Base-by-base conservation (phyloP, 2,888 invertebrate species). In the Agrilus cyanescens region DNA sequence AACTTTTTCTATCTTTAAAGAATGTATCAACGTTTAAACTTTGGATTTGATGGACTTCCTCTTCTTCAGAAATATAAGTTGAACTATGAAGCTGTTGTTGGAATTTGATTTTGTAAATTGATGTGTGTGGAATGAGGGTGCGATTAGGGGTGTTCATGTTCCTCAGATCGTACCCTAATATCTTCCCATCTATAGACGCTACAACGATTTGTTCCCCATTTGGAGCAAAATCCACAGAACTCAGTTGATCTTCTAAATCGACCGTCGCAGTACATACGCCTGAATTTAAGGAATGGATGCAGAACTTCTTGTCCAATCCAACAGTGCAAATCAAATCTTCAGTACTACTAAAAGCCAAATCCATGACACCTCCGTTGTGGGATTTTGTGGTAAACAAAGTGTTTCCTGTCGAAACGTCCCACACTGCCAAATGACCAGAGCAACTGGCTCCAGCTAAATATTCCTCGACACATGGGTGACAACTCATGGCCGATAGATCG, bases 121-220 rank as follows among this genome's bases (percentile, higher is more conserved):
- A 6, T 4, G 37, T 47, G 31, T 47, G 34, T 38, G 46, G 51
- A 2, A 43, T 13, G 12, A 49, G 46, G 7, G 44, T 45, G 18
- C 46, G 43, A 12, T 42, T 14, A 10, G 51, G 49, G 13, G 32
- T 35, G 4, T 16, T 35, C 34, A 45, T 43, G 6, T 50, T 43
- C n/a, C 57, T 44, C 41, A 47, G 48, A 44, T 57, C 57, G 31
- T 56, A 49, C 36, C 47, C 47, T 8, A 51, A 47, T 15, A 57
- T 50, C 31, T 50, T 51, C n/a, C 57, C 57, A 32, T 44, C 45
- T 2, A 46, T 49, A 4, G 55, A 53, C 8, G 50, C 54, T 12
- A 54, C 52, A 14, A 53, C 55, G 15, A 56, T 44, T 32, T 53
- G 50, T 31, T 49, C 46, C 1, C 51, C 50, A n/a, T 40, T 40